These are phyloP conservation scores for Oxyteleia sp. DNA, from an alignment of 2,888 invertebrate genomes.

Conservation along the genomic window DNA sequence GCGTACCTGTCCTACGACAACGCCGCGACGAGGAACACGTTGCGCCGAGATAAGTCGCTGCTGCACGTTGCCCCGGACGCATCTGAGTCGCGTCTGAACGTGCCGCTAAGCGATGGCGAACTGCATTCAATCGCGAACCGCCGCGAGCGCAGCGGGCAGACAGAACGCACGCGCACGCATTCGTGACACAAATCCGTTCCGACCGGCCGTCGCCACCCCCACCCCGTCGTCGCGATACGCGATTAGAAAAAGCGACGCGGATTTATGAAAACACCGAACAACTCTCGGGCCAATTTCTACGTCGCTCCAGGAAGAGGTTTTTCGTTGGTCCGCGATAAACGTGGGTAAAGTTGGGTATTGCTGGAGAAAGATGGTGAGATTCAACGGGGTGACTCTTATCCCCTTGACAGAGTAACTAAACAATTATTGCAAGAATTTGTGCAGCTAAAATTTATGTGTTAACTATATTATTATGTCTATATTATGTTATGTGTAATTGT, in stretches of 20 bases:
- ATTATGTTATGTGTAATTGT: too few relatives aligned
- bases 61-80: constrained; percentile 81
- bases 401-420: too few relatives aligned
- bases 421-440: too few relatives aligned
- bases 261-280: constrained; percentile 17
- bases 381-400: too few relatives aligned
- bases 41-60: constrained; percentile 53
- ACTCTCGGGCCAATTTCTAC: not conserved
- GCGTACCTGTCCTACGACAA: constrained; percentile 70
- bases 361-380: too few relatives aligned
- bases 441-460: too few relatives aligned
- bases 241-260: constrained; percentile 26
- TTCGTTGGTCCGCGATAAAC: too few relatives aligned
- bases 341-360: too few relatives aligned
- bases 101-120: constrained; percentile 84
- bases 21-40: constrained; percentile 52
- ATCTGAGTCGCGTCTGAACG: constrained; percentile 86
- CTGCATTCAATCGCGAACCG: constrained; percentile 82
- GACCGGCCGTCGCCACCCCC: constrained; percentile 64
- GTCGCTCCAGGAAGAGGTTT: too few relatives aligned
- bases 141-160: constrained; percentile 75
- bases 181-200: constrained; percentile 84
- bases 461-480: too few relatives aligned
- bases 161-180: constrained; percentile 83
- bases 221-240: constrained; percentile 14